phyloP scores from a whole-genome alignment of 2,888 invertebrate species.

The Auanema freiburgensis region DNA sequence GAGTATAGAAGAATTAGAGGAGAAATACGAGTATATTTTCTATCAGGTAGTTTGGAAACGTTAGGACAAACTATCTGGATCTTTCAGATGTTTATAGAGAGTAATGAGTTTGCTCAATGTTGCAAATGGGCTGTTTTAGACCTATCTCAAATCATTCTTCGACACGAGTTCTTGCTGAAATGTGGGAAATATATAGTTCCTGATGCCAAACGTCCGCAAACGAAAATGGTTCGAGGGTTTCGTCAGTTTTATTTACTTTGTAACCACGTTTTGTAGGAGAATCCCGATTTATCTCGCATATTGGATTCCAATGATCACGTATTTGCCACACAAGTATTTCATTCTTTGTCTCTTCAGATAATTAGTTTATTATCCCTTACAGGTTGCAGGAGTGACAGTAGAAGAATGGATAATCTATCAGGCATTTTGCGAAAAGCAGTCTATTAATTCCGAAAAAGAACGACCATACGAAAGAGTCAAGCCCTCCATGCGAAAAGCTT shows the following conservation, averaged over 20 bases:
- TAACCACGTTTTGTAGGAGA: constrained; percentile 28
- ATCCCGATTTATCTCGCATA: constrained; percentile 38
- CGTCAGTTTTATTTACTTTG: not conserved
- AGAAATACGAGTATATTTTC: constrained; percentile 60
- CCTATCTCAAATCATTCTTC: constrained; percentile 35
- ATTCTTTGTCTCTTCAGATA: constrained; percentile 4
- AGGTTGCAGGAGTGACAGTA: constrained; percentile 41
- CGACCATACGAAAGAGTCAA: constrained; percentile 54
- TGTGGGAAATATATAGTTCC: constrained; percentile 55
- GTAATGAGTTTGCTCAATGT: constrained; percentile 47
- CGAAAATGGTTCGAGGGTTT: constrained; percentile 20
- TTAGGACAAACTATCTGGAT: not conserved
- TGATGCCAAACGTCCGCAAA: constrained; percentile 52
- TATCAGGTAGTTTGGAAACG: constrained; percentile 44
- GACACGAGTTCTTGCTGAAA: constrained; percentile 49
- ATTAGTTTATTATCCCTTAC: constrained; percentile 15
- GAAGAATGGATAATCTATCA: constrained; percentile 48
- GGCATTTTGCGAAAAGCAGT: constrained; percentile 36
- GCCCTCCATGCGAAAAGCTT: constrained; percentile 51
- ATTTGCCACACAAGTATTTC: constrained; percentile 37
- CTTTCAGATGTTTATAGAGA: constrained; percentile 57
- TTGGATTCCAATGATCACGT: constrained; percentile 42
- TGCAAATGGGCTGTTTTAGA: constrained; percentile 28
- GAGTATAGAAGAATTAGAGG: constrained; percentile 54
- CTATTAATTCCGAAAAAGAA: constrained; percentile 46